phyloP scores from a whole-genome alignment of 2,888 invertebrate species.

The Pristionchus mayeri region DNA sequence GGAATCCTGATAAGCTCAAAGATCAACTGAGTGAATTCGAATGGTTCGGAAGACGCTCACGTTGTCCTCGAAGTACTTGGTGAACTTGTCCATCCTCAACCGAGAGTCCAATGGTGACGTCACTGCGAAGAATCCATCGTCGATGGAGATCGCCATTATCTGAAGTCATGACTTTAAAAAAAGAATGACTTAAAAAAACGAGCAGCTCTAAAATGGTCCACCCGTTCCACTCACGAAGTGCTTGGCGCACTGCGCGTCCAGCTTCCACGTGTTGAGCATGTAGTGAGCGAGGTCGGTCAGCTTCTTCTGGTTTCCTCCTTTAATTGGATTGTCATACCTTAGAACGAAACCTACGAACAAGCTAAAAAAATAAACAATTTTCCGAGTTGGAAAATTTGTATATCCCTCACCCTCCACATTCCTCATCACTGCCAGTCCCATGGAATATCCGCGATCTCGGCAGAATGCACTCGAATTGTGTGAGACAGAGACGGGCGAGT shows the following conservation, averaged over 20 bases:
- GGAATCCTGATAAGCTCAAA: too few species aligned
- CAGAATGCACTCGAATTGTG: background rate
- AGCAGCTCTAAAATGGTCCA: background rate
- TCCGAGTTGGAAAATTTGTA: too few species aligned
- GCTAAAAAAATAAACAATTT: too few species aligned
- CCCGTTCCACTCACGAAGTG: background rate
- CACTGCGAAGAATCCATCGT: constrained; percentile 2
- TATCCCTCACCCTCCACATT: background rate
- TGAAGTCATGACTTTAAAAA: background rate
- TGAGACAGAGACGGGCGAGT: background rate
- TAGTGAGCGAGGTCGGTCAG: constrained; percentile 20
- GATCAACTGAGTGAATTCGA: too few species aligned
- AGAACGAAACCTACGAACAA: too few species aligned
- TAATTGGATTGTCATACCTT: background rate
- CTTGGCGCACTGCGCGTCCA: constrained; percentile 18
- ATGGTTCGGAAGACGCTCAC: background rate
- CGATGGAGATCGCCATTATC: background rate
- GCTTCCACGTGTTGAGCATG: constrained; percentile 20
- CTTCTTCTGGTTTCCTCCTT: constrained; percentile 7
- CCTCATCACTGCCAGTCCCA: constrained; percentile 34
- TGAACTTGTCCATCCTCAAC: constrained; percentile 35
- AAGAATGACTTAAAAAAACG: background rate
- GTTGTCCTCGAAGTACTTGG: background rate
- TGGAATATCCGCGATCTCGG: background rate
- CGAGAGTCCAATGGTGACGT: background rate